Percentiles rank a stretch among this genome's conserved stretches.
Evolutionary conservation across 1,140 invertebrate species (phyloP).

Genomic region (Brachionus koreanus): DNA sequence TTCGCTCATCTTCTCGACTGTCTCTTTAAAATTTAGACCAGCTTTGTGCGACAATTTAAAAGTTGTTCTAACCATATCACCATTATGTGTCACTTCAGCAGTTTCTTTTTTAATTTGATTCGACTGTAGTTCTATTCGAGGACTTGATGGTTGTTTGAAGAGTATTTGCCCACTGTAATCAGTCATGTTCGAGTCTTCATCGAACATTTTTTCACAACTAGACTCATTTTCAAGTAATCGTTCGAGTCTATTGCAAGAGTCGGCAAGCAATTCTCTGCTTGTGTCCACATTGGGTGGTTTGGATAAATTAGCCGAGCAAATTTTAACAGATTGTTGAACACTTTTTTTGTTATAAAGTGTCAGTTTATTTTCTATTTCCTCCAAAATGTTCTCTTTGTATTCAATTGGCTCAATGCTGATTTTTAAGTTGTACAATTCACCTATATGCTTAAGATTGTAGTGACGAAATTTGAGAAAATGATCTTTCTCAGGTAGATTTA

Average conservation of each 20-base stretch:
- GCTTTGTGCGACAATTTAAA: slow-evolving; percentile 15
- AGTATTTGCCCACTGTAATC: slow-evolving; percentile 9
- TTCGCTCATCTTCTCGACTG: slow-evolving; percentile 7
- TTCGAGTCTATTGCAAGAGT: neutral
- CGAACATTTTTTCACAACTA: neutral
- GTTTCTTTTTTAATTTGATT: neutral
- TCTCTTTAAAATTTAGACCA: neutral
- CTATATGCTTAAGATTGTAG: neutral
- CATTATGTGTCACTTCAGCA: neutral
- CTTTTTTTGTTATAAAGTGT: neutral
- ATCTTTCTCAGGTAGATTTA: neutral
- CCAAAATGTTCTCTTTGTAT: neutral
- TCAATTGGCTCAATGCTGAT: neutral
- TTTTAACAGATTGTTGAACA: neutral
- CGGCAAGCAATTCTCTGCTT: neutral
- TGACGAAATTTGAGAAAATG: slow-evolving; percentile 10
- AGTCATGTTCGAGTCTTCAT: slow-evolving; percentile 17
- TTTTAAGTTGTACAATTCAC: neutral
- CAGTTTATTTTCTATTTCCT: neutral
- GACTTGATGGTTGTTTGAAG: neutral
- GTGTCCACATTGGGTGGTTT: neutral
- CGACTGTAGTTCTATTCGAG: neutral
- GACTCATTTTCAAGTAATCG: neutral
- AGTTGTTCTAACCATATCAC: neutral
- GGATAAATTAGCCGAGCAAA: neutral